These are phyloP conservation scores for Orgyia antiqua DNA, from an alignment of 2,888 invertebrate species.

Conservation along the genomic window DNA sequence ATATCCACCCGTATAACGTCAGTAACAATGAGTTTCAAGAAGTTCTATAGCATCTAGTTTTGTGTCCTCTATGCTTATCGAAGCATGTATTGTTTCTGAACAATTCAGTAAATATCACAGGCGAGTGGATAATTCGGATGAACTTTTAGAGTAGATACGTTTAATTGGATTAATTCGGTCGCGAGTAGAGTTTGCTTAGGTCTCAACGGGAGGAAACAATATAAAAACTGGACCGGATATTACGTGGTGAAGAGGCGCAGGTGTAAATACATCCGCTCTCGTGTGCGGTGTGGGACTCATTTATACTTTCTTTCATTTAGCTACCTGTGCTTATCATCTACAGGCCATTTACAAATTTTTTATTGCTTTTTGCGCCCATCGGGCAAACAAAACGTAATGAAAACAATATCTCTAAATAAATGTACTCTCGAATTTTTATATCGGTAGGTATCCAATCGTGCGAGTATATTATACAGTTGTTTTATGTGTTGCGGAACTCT, in stretches of 20 bases:
- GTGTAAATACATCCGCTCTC: conserved; percentile 53
- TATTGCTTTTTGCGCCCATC: conserved; percentile 27
- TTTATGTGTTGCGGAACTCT: conserved; percentile 28
- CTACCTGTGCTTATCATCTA: conserved; percentile 29
- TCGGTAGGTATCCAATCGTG: conserved; percentile 17
- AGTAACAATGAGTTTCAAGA: conserved; percentile 11
- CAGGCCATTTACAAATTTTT: conserved; percentile 26
- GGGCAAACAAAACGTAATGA: conserved; percentile 30
- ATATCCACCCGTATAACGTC: conserved; percentile 16
- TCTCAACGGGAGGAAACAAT: conserved; percentile 57
- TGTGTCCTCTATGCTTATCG: too few species aligned
- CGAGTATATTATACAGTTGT: conserved; percentile 17
- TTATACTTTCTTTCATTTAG: conserved; percentile 58
- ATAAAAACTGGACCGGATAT: conserved; percentile 71
- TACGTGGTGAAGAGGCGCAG: conserved; percentile 63
- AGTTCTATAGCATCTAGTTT: conserved; percentile 6
- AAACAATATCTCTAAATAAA: conserved; percentile 32
- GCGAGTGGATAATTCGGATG: conserved; percentile 37
- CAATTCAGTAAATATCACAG: conserved; percentile 23
- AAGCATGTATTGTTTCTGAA: conserved; percentile 13
- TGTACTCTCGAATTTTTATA: conserved; percentile 25
- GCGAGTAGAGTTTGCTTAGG: conserved; percentile 62
- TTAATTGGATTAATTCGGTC: conserved; percentile 65
- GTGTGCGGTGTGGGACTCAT: conserved; percentile 44
- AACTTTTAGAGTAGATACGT: conserved; percentile 44